Conservation (phyloP, 2,888 invertebrate species). For the Tetranychus piercei region DNA sequence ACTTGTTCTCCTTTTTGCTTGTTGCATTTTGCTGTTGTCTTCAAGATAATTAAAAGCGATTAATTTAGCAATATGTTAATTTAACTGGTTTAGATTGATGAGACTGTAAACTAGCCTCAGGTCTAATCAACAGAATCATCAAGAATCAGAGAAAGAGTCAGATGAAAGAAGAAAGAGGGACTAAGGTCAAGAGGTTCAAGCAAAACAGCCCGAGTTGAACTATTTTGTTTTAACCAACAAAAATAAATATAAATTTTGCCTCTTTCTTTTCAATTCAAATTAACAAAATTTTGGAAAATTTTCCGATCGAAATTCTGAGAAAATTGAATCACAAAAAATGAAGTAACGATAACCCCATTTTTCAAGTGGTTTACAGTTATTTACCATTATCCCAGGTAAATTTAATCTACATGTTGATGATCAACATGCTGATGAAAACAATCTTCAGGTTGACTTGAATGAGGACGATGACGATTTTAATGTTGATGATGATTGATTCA, state of each 20-base stretch:
- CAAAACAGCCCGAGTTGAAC: background rate
- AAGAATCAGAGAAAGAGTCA: background rate
- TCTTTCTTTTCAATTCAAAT: background rate
- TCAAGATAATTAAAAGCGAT: background rate
- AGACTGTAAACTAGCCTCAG: background rate
- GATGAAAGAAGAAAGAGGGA: background rate
- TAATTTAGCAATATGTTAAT: background rate
- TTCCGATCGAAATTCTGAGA: background rate
- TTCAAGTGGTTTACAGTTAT: too few relatives aligned
- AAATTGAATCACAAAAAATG: too few relatives aligned
- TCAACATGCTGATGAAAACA: too few relatives aligned
- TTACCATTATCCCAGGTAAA: too few relatives aligned
- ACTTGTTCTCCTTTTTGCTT: background rate
- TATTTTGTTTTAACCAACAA: background rate
- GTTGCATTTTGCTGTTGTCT: background rate
- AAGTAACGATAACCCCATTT: too few relatives aligned
- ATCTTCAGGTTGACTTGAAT: too few relatives aligned
- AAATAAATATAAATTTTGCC: background rate
- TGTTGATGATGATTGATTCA: too few relatives aligned
- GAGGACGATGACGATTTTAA: too few relatives aligned
- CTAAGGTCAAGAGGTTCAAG: constrained; percentile 5
- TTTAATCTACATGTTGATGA: too few relatives aligned
- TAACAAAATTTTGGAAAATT: background rate
- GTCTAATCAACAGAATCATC: background rate
- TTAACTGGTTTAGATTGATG: constrained; percentile 1